phyloP scores from a whole-genome alignment of 2,888 invertebrate genomes.

The Coenonympha glycerion region DNA sequence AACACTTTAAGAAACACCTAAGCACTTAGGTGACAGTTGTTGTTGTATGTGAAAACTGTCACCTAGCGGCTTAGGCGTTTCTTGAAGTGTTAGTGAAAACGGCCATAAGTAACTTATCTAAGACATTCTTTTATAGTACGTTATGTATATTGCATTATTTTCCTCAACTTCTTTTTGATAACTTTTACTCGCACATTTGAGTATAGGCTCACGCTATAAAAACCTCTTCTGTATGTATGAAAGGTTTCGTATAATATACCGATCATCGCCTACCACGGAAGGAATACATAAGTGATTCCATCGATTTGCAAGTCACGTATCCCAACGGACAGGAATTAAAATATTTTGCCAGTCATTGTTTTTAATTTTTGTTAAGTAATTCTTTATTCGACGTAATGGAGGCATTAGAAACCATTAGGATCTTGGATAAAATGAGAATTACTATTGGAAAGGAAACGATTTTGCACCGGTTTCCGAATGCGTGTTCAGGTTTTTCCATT shows the following conservation, averaged over 20 bases:
- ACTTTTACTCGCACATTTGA: background rate
- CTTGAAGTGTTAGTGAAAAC: too few species aligned
- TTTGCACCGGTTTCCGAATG: too few species aligned
- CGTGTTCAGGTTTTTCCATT: too few species aligned
- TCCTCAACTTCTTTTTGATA: background rate
- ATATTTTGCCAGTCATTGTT: conserved; percentile 22
- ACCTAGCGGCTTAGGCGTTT: too few species aligned
- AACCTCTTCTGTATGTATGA: conserved; percentile 7
- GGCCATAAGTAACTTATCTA: too few species aligned
- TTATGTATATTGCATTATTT: too few species aligned
- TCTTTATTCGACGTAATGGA: background rate
- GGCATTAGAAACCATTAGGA: background rate
- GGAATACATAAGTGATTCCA: conserved; percentile 24
- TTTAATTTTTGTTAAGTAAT: conserved; percentile 3
- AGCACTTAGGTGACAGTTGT: too few species aligned
- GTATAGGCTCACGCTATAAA: background rate
- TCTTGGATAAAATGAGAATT: background rate
- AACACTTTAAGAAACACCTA: too few species aligned
- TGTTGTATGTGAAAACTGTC: too few species aligned
- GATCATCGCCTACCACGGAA: conserved; percentile 15
- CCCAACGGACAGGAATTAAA: conserved; percentile 23
- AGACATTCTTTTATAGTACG: too few species aligned
- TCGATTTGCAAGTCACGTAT: conserved; percentile 22
- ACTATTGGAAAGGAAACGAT: too few species aligned
- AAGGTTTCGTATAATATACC: conserved; percentile 20